Evolutionary conservation across 1,140 invertebrate genomes (phyloP).

Genomic region (Propsilocerus akamusi): DNA sequence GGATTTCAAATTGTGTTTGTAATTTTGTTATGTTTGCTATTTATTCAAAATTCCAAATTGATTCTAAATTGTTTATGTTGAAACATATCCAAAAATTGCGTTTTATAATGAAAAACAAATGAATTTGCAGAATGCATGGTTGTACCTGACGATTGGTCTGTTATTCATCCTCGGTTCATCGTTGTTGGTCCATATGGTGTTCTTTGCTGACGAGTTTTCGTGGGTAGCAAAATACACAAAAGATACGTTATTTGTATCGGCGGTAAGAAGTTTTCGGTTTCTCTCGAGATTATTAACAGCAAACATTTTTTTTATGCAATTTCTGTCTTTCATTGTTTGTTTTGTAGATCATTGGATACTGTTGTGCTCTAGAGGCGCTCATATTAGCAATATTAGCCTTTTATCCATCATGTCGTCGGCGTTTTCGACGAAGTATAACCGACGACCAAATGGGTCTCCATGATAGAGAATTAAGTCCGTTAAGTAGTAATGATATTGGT

Average conservation of each 20-base stretch:
- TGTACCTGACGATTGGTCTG: constrained; percentile 41
- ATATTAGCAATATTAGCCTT: constrained; percentile 24
- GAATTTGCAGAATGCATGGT: constrained; percentile 38
- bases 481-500: constrained; percentile 20
- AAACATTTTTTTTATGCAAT: background rate
- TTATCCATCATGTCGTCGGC: constrained; percentile 26
- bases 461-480: constrained; percentile 26
- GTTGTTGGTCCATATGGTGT: constrained; percentile 40
- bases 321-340: constrained; percentile 6
- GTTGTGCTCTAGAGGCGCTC: constrained; percentile 27
- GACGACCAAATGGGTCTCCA: constrained; percentile 25
- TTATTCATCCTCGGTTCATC: constrained; percentile 42
- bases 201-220: constrained; percentile 38
- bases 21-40: constrained; percentile 5
- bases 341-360: constrained; percentile 25
- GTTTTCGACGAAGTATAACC: constrained; percentile 23
- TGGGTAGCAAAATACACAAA: constrained; percentile 35
- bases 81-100: too few species aligned
- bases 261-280: constrained; percentile 27
- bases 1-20: constrained; percentile 5
- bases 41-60: too few species aligned
- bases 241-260: constrained; percentile 30
- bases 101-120: too few species aligned
- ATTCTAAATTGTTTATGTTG: too few species aligned
- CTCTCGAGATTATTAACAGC: background rate